These are phyloP conservation scores for Tangara arthus DNA, from an alignment of 2,797 vertebrate genomes.

Conservation along the genomic window DNA sequence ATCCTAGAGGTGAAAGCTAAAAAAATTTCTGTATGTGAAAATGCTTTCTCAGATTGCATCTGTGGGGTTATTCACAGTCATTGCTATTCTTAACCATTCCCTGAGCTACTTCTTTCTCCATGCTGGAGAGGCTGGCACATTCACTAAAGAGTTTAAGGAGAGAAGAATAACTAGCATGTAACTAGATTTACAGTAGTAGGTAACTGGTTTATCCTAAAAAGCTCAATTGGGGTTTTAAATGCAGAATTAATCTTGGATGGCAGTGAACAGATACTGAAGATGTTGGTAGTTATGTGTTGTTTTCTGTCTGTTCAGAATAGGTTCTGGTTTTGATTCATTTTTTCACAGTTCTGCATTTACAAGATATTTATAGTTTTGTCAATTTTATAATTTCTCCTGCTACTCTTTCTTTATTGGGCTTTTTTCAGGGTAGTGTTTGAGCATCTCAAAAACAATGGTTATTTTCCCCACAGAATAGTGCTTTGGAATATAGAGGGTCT, in stretches of 20 bases:
- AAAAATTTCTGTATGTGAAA: conserved; percentile 26
- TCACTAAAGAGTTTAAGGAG: neutral
- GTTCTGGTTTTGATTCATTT: neutral
- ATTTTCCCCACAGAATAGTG: neutral
- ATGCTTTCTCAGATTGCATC: conserved; percentile 46
- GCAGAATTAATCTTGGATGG: neutral
- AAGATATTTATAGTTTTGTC: neutral
- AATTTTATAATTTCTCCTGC: neutral
- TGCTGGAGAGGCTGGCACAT: neutral
- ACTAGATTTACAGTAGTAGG: neutral
- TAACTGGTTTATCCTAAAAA: neutral
- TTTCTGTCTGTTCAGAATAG: neutral
- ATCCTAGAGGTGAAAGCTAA: conserved; percentile 42
- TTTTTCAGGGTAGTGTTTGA: neutral
- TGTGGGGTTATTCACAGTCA: conserved; percentile 39
- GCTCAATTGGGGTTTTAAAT: neutral
- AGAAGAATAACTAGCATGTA: neutral
- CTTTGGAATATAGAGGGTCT: neutral
- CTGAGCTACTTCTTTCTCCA: neutral
- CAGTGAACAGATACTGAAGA: neutral
- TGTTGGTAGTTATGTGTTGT: neutral
- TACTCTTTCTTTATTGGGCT: neutral
- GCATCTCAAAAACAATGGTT: neutral
- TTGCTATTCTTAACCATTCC: conserved; percentile 20
- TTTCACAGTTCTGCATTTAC: neutral